Conservation (phyloP, 2,888 invertebrate genomes). For the Leptopilina drosophilae region DNA sequence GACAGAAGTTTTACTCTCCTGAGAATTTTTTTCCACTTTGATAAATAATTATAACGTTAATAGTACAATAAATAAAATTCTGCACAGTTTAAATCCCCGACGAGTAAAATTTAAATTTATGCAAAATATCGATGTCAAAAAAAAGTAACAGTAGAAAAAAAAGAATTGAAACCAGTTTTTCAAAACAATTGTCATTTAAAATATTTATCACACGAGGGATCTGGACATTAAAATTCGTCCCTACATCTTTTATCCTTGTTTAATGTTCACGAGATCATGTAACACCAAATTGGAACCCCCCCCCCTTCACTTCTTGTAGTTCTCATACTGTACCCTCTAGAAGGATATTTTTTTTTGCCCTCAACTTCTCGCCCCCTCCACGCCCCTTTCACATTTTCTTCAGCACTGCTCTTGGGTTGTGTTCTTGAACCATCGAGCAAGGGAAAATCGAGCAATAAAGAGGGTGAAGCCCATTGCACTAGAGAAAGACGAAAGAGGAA, state of each 20-base stretch:
- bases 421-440: conserved; percentile 21
- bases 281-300: conserved; percentile 33
- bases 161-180: not conserved
- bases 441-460: conserved; percentile 31
- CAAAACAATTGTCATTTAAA: not conserved
- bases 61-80: no score
- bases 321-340: conserved; percentile 44
- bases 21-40: no score
- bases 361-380: conserved; percentile 48
- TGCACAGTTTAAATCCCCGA: no score
- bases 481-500: conserved; percentile 25
- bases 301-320: conserved; percentile 20
- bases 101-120: not conserved
- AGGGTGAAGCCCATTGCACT: conserved; percentile 18
- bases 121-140: not conserved
- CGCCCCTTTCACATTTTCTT: conserved; percentile 34
- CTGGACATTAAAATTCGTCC: conserved; percentile 27
- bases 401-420: conserved; percentile 1
- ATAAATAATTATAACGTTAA: no score
- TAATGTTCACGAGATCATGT: conserved; percentile 24
- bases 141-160: no score
- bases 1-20: no score
- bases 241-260: conserved; percentile 13
- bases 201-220: not conserved
- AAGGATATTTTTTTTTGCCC: conserved; percentile 27